Evolutionary conservation across 2,797 vertebrate genomes (phyloP), one percentile per base, ranked within the genome.

Genomic region (Agapornis canus): DNA sequence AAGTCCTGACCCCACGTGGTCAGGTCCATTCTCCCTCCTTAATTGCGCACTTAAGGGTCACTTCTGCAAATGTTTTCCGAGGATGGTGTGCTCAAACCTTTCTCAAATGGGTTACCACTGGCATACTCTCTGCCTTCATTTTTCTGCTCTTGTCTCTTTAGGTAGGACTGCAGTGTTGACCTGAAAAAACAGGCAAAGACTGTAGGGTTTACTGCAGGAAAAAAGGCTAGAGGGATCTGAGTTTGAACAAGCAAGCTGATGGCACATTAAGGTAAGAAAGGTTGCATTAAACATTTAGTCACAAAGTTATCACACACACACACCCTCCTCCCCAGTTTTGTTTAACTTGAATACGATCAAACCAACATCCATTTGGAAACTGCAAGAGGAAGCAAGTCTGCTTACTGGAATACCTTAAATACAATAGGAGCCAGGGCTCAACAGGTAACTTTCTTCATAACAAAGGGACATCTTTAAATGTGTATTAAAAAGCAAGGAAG

Each of bases 151-250:
- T 99, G 98, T 95, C 98, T 98, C 96, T 98, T 98, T 63, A 99
- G 97, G 91, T 99, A 99, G 84, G 98, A 99, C 83, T 99, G 99
- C 11, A 99, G 97, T 37, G 99, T 99, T 42, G 99, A 99, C 95
- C 99, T 99, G 81, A 13, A 57, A 79, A 85, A 92, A 86, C 18
- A 91, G 56, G 78, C 19, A 84, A 75, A 92, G 22, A 59, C 51
- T n/a, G 4, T 49, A 31, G 47, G 20, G 91, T 78, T 87, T 69
- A 95, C 66, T 31, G 17, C 21, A 92, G 40, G 20, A 64, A 85
- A 77, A 90, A 49, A 59, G 6, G 13, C 52, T 69, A 76, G 20
- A 86, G 7, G 3, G 3, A 65, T 15, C 5, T 5, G 5, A 76
- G 13, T 6, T 75, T 90, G 22, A 76, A 37, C 9, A 79, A 75